These are phyloP conservation scores for Andricus grossulariae DNA, from an alignment of 1,140 invertebrate species.

Conservation along the genomic window DNA sequence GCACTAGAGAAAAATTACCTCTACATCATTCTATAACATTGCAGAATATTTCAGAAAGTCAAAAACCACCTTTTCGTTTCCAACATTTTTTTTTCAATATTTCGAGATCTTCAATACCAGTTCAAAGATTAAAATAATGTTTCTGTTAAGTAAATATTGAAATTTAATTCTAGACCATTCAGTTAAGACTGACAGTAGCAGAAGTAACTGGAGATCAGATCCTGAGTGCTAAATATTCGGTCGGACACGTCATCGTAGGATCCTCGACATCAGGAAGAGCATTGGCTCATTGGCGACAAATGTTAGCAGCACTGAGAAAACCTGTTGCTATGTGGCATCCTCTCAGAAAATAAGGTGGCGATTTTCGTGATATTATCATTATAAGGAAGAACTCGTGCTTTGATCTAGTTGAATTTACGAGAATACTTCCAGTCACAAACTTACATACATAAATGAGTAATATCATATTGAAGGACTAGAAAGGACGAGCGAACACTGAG, in stretches of 20 bases:
- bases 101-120: not conserved
- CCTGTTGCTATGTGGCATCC: slow-evolving; percentile 91
- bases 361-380: not conserved
- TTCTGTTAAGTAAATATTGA: not conserved
- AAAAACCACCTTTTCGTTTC: too few relatives aligned
- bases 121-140: slow-evolving; percentile 8
- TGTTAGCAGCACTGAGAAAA: slow-evolving; percentile 87
- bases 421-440: not conserved
- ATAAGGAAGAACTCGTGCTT: not conserved
- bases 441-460: not conserved
- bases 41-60: too few relatives aligned
- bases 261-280: slow-evolving; percentile 82
- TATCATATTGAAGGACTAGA: not conserved
- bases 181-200: slow-evolving; percentile 82
- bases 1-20: too few relatives aligned
- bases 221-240: slow-evolving; percentile 73
- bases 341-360: slow-evolving; percentile 78
- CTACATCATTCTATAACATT: too few relatives aligned
- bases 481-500: not conserved
- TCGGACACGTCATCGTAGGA: slow-evolving; percentile 86
- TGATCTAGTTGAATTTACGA: not conserved
- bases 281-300: slow-evolving; percentile 89
- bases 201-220: slow-evolving; percentile 72
- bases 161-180: slow-evolving; percentile 78
- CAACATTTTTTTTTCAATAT: not conserved